phyloP scores from a whole-genome alignment of 2,797 vertebrate genomes.

The Hylomyscus alleni region DNA sequence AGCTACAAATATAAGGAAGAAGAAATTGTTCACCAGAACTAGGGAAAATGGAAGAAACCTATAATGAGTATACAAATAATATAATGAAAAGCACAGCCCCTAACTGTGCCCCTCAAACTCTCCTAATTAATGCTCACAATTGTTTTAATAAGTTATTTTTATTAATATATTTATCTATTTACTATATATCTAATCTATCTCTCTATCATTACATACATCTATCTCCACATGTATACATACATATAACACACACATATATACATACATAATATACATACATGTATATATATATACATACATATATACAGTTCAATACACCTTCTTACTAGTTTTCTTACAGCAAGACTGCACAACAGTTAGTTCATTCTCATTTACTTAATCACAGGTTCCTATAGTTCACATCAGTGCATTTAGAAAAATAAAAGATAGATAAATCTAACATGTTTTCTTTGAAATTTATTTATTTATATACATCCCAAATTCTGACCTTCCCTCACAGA shows the following conservation, averaged over 20 bases:
- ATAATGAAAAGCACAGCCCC: neutral
- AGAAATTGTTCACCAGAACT: neutral
- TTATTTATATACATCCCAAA: neutral
- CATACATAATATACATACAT: too few relatives aligned
- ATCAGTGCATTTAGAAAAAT: too few relatives aligned
- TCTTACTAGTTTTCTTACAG: neutral
- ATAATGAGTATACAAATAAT: neutral
- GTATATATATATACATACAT: neutral
- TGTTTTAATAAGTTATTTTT: neutral
- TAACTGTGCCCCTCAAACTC: neutral
- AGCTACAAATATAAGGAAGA: constrained; percentile 14
- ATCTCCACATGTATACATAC: too few relatives aligned
- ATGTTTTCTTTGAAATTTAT: neutral
- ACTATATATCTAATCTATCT: neutral
- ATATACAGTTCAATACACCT: neutral
- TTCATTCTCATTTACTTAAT: neutral
- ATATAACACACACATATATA: neutral
- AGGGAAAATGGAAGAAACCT: neutral
- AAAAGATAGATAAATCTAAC: neutral
- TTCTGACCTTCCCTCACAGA: neutral
- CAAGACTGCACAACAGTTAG: neutral
- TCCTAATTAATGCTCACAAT: neutral
- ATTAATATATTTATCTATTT: neutral
- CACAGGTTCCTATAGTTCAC: neutral
- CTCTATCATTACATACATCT: neutral